phyloP scores from a whole-genome alignment of 2,113 vertebrate genomes.

The Stegostoma tigrinum region DNA sequence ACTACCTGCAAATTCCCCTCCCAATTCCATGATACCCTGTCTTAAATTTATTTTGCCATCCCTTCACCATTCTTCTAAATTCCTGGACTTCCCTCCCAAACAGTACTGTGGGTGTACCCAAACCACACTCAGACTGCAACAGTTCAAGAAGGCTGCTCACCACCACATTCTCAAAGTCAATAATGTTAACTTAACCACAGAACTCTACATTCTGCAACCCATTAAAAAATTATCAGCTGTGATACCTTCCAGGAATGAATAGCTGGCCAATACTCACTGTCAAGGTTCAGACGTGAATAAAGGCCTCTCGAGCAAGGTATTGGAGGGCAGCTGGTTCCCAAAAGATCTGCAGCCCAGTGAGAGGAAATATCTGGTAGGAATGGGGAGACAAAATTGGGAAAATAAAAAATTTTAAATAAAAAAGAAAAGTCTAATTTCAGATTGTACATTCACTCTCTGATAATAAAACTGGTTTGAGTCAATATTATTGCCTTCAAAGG shows the following conservation, averaged over 20 bases:
- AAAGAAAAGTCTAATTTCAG: not conserved
- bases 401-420: not conserved
- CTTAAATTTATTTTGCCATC: not conserved
- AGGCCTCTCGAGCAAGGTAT: constrained; percentile 22
- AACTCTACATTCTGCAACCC: not conserved
- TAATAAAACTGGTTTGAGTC: not conserved
- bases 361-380: constrained; percentile 19
- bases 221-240: not conserved
- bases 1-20: not conserved
- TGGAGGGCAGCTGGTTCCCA: constrained; percentile 23
- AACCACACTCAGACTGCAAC: not conserved
- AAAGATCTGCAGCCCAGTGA: constrained; percentile 15
- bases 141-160: not conserved
- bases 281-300: constrained; percentile 28
- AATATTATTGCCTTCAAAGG: not conserved
- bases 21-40: not conserved
- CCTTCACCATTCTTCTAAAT: not conserved
- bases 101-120: not conserved
- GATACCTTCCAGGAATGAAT: not conserved
- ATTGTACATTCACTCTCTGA: not conserved
- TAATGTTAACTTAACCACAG: not conserved
- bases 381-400: constrained; percentile 24
- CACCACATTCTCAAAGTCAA: not conserved
- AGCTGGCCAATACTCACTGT: constrained; percentile 32
- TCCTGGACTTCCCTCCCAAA: not conserved